Base-by-base conservation (phyloP, 64 coral and sea anemone species). In the Catalaphyllia jardinei region DNA sequence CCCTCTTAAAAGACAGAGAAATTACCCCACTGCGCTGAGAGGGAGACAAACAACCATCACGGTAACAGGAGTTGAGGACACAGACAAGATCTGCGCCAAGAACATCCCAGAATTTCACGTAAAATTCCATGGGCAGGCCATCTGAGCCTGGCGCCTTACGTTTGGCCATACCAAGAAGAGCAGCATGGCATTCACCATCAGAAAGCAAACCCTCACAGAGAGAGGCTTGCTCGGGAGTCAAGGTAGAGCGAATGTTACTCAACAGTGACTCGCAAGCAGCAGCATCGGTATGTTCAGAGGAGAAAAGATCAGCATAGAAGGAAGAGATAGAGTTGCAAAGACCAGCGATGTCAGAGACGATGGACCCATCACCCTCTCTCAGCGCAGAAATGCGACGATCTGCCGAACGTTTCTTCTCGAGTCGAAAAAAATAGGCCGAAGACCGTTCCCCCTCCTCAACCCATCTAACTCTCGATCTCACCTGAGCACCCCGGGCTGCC, bases 51-150 rank as follows among this genome's bases (percentile, higher is more conserved):
- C 25, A 15, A 1, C 79, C 67, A 28, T 2, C 0, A 0, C 2
- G 2, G 49, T 49, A 72, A 7, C 62, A 67, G 1, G 3, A 57
- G 24, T 82, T 90, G 0, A 90, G n/a, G 10, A 74, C 57, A 11
- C 15, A 49, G 0, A 91, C 80, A 12, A 91, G 72, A 14, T 91
- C 89, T 0, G 25, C 2, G 5, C 80, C 73, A 0, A 91, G 11
- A 6, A 52, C 24, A 20, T 77, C 57, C 89, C 73, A 86, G 11
- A 91, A 91, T 0, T 46, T 16, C 0, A 85, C 0, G 10, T 91
- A 91, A 19, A 91, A 91, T 28, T 91, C 89, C 54, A 71, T 69
- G 0, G 89, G 80, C 0, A 86, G 24, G 2, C 89, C 80, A 29
- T 91, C 89, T 0, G 29, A 11, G 3, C 80, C 79, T 0, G 89